Evolutionary conservation across 2,797 vertebrate species (phyloP).

Genomic region (Acrossocheilus wenchowensis): DNA sequence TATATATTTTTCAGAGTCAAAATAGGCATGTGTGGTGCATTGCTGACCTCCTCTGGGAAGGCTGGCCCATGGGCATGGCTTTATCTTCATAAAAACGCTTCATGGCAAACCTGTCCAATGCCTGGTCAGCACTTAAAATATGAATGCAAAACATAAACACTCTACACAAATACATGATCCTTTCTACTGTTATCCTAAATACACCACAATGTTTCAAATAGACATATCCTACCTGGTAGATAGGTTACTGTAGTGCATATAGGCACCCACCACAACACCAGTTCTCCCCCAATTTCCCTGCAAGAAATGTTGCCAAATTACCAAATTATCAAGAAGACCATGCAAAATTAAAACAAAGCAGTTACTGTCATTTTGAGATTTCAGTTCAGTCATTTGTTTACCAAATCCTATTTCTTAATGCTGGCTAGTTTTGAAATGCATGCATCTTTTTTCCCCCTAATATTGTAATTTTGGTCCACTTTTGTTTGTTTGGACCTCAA

Average conservation of each 20-base stretch:
- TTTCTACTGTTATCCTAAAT: not conserved
- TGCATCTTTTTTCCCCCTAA: not conserved
- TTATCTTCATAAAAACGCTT: constrained; percentile 97
- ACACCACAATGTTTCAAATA: not conserved
- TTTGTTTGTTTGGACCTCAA: not conserved
- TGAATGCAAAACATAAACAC: constrained; percentile 17
- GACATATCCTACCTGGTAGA: constrained; percentile 81
- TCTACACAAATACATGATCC: not conserved
- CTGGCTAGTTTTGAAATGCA: not conserved
- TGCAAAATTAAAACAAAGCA: not conserved
- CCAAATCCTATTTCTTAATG: not conserved
- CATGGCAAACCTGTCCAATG: constrained; percentile 97
- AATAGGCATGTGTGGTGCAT: constrained; percentile 43
- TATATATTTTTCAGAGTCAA: constrained; percentile 26
- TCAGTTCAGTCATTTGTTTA: not conserved
- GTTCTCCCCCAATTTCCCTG: constrained; percentile 85
- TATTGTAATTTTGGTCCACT: not conserved
- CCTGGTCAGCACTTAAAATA: constrained; percentile 87
- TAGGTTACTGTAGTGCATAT: constrained; percentile 87
- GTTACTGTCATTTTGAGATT: not conserved
- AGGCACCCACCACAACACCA: constrained; percentile 85
- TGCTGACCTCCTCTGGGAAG: constrained; percentile 92
- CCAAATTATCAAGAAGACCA: not conserved
- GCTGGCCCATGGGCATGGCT: constrained; percentile 91
- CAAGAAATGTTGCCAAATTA: not conserved